Conservation (phyloP, 2,797 vertebrate species). For the Pipistrellus nathusii region DNA sequence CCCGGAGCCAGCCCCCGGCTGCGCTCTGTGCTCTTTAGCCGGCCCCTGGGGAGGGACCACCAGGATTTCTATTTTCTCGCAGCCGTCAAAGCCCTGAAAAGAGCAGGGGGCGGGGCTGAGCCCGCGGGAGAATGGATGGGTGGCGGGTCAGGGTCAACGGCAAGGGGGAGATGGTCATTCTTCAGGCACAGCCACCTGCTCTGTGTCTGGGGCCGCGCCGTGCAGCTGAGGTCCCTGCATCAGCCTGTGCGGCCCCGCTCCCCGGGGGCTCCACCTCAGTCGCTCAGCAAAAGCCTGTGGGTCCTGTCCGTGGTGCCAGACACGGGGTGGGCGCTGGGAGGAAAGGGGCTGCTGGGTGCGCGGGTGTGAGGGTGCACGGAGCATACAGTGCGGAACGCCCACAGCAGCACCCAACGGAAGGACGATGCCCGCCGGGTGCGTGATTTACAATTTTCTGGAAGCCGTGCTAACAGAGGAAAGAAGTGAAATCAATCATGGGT, state of each 20-base stretch:
- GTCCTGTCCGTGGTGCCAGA: neutral
- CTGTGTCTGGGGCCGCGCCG: neutral
- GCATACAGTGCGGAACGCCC: neutral
- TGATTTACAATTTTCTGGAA: neutral
- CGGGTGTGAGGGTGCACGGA: accelerated
- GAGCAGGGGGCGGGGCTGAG: slow-evolving; percentile 47
- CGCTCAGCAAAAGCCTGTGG: neutral
- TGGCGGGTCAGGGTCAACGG: slow-evolving; percentile 73
- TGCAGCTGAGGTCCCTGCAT: slow-evolving; percentile 62
- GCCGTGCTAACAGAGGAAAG: neutral
- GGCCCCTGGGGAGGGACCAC: neutral
- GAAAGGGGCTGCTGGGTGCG: accelerated
- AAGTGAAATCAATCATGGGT: neutral
- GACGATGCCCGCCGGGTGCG: neutral
- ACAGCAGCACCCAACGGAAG: neutral
- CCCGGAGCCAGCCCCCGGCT: neutral
- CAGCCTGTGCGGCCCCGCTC: neutral
- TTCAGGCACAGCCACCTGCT: slow-evolving; percentile 62
- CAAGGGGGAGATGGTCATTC: slow-evolving; percentile 36
- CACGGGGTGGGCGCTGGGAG: neutral
- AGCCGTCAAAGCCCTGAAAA: slow-evolving; percentile 43
- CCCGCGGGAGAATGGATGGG: slow-evolving; percentile 72
- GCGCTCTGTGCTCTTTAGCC: neutral
- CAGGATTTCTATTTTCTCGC: slow-evolving; percentile 51
- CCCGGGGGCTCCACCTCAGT: neutral